phyloP scores from a whole-genome alignment of 1,140 invertebrate species.

The Brevipalpus yothersi region DNA sequence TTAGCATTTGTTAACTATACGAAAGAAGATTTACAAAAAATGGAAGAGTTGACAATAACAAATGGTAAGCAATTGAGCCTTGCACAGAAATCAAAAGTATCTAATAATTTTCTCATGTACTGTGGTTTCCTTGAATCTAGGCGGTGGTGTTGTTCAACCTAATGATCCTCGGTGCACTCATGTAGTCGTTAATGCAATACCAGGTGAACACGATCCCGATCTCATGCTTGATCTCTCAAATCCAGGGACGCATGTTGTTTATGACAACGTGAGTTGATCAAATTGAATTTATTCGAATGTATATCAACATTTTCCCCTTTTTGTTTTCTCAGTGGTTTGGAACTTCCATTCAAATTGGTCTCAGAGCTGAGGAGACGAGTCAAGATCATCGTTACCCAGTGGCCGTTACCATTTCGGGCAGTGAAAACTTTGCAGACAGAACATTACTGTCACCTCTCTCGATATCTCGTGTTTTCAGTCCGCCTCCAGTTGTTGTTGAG shows the following conservation, averaged over 20 bases:
- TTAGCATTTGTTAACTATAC: conserved; percentile 72
- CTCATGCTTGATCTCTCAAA: conserved; percentile 8
- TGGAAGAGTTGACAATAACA: conserved; percentile 34
- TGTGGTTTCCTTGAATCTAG: conserved; percentile 8
- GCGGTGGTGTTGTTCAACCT: conserved; percentile 41
- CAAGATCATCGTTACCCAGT: conserved; percentile 26
- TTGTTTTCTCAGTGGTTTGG: conserved; percentile 50
- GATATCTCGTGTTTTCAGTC: too few species aligned
- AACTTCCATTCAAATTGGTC: conserved; percentile 82
- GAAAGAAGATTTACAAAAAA: conserved; percentile 60
- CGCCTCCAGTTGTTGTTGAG: not conserved
- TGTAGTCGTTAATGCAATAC: conserved; percentile 37
- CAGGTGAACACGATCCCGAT: not conserved
- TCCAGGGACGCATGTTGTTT: conserved; percentile 2
- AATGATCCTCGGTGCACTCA: conserved; percentile 64
- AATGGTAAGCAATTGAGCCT: conserved; percentile 11
- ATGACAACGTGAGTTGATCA: not conserved
- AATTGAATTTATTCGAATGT: not conserved
- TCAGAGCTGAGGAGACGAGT: conserved; percentile 62
- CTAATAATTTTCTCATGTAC: not conserved
- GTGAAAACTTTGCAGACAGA: too few species aligned
- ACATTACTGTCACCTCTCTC: too few species aligned
- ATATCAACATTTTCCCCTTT: not conserved
- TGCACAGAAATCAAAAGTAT: not conserved
- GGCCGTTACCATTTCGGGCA: not conserved